Percentiles rank a stretch among this genome's conserved stretches.
These are phyloP conservation scores for Paramisgurnus dabryanus DNA, from an alignment of 2,113 vertebrate species.

Conservation along the genomic window DNA sequence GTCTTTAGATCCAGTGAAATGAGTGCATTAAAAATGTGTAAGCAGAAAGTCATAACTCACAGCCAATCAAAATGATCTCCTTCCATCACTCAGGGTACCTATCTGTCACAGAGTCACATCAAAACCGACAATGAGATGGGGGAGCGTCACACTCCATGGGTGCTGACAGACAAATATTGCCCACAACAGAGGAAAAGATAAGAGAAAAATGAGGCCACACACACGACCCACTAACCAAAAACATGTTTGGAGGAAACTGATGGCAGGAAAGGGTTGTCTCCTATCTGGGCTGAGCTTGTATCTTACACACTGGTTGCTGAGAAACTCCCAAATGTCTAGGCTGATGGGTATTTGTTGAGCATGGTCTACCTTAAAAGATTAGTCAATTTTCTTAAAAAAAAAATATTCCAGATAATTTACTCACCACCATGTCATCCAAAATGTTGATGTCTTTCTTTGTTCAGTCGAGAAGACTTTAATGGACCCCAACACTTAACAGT, in stretches of 20 bases:
- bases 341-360: background rate
- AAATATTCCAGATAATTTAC: no score
- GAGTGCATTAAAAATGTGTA: background rate
- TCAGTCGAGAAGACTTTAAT: no score
- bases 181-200: constrained; percentile 13
- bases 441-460: no score
- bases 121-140: background rate
- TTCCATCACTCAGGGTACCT: background rate
- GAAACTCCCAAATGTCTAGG: background rate
- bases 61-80: constrained; percentile 2
- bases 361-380: background rate
- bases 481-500: no score
- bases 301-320: background rate
- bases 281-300: background rate
- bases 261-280: constrained; percentile 17
- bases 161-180: constrained; percentile 40
- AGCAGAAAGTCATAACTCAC: constrained; percentile 1
- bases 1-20: background rate
- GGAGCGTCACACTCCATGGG: background rate
- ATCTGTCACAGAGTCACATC: constrained; percentile 25
- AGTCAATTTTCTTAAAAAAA: no score
- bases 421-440: no score
- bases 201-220: constrained; percentile 21
- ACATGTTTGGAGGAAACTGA: constrained; percentile 13
- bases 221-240: background rate